Conservation (phyloP, 2,888 invertebrate genomes). For the Galeopsomyia nigrocyanea region DNA sequence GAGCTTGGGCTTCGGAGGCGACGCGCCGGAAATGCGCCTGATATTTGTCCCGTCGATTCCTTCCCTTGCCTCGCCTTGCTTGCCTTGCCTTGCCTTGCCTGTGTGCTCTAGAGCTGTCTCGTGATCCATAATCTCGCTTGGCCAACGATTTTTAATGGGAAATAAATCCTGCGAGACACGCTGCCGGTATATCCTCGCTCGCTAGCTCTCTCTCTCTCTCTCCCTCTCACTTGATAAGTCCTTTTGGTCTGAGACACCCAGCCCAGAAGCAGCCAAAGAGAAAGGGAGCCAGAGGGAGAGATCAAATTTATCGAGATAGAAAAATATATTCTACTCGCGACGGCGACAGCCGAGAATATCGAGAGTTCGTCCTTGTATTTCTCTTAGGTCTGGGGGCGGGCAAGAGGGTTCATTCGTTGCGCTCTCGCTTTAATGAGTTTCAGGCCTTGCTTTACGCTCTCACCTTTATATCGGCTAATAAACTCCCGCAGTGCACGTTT, state of each 20-base stretch:
- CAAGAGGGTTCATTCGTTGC: no score
- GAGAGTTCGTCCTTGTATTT: conserved; percentile 3
- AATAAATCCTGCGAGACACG: conserved; percentile 44
- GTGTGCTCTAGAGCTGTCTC: conserved; percentile 25
- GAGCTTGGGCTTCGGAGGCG: conserved; percentile 36
- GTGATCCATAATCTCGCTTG: conserved; percentile 44
- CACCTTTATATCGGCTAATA: conserved; percentile 42
- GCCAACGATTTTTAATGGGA: conserved; percentile 50
- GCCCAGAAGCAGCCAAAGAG: background rate
- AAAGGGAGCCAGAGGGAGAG: background rate
- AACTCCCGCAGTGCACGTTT: conserved; percentile 22
- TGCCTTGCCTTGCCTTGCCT: conserved; percentile 14
- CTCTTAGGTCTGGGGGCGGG: no score
- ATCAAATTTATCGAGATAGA: conserved; percentile 45
- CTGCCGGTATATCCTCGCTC: conserved; percentile 5
- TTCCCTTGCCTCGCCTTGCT: conserved; percentile 15
- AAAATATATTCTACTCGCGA: conserved; percentile 36
- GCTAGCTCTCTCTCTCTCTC: no score
- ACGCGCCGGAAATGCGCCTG: conserved; percentile 30
- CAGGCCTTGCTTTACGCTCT: conserved; percentile 24
- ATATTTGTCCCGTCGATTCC: conserved; percentile 16
- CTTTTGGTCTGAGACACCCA: conserved; percentile 7
- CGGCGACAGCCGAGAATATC: background rate
- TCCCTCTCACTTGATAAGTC: conserved; percentile 44
- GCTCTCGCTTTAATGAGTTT: conserved; percentile 41